phyloP scores from a whole-genome alignment of 2,113 vertebrate species.

The Bufo bufo region DNA sequence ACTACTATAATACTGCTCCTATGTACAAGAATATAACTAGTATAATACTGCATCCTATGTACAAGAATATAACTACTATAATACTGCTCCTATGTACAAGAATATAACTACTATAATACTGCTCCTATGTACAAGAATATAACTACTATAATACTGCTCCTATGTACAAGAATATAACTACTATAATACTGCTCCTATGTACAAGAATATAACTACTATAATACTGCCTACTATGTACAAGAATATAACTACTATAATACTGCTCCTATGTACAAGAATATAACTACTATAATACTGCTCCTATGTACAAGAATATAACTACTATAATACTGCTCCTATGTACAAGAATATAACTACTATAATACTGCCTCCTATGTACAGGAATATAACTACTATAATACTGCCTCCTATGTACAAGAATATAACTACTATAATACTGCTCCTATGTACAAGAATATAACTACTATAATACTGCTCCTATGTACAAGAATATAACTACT shows the following conservation, averaged over 20 bases:
- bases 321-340: no score
- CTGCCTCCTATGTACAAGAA: no score
- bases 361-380: no score
- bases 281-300: no score
- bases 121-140: not conserved
- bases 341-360: no score
- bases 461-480: not conserved
- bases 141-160: not conserved
- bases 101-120: conserved; percentile 21
- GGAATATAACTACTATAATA: no score
- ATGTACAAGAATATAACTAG: not conserved
- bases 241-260: not conserved
- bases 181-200: not conserved
- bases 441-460: conserved; percentile 6
- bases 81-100: not conserved
- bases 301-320: no score
- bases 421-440: no score
- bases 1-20: not conserved
- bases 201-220: no score
- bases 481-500: conserved; percentile 18
- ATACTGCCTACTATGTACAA: not conserved
- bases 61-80: conserved; percentile 8
- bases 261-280: no score
- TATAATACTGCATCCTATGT: not conserved
- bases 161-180: conserved; percentile 11